Evolutionary conservation across 1,140 invertebrate genomes (phyloP).

Genomic region (Eupristina koningsbergeri): DNA sequence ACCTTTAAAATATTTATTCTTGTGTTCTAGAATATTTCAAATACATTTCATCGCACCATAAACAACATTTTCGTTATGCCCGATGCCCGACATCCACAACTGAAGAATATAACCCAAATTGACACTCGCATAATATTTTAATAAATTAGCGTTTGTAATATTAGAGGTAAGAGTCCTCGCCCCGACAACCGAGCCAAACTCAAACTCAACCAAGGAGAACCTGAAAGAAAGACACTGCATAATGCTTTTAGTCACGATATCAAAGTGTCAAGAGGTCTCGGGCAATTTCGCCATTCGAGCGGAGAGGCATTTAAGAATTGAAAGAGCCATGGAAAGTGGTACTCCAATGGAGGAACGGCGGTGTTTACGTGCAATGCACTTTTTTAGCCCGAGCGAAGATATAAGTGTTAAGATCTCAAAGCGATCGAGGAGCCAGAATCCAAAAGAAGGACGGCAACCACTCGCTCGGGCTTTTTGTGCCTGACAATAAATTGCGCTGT

Average conservation of each 20-base stretch:
- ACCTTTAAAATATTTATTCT: no score
- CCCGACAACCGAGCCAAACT: no score
- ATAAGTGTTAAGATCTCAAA: constrained; percentile 30
- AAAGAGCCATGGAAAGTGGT: constrained; percentile 16
- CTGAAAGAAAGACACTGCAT: no score
- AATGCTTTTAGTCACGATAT: not conserved
- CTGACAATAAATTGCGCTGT: constrained; percentile 53
- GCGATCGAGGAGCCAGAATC: not conserved
- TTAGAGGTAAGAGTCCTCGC: no score
- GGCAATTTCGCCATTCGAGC: not conserved
- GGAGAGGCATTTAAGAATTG: not conserved
- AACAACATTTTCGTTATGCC: no score
- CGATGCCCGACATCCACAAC: no score
- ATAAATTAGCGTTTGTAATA: no score
- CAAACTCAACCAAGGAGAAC: no score
- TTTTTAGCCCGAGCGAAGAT: not conserved
- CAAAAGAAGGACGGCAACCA: not conserved
- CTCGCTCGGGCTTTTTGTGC: constrained; percentile 37
- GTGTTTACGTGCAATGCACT: not conserved
- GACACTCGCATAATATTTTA: no score
- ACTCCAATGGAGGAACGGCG: not conserved
- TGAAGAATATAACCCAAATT: no score
- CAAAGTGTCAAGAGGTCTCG: not conserved
- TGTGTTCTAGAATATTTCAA: no score
- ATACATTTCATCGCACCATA: no score